These are phyloP conservation scores for Lordiphosa mommai DNA, from an alignment of 1,140 invertebrate species.

Conservation along the genomic window DNA sequence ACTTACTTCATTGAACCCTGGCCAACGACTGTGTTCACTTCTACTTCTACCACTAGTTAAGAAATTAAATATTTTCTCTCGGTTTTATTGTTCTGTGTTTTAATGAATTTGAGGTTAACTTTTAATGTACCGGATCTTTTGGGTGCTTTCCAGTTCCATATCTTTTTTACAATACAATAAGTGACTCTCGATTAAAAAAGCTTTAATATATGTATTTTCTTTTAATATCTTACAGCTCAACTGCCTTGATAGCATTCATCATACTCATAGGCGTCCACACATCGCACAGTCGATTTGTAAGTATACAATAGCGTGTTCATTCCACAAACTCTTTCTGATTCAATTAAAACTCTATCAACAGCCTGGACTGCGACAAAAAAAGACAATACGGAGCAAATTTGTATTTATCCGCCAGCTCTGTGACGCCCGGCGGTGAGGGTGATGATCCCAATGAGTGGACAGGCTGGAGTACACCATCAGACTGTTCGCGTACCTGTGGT, in stretches of 20 bases:
- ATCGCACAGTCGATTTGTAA: slow-evolving; percentile 77
- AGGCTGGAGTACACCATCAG: slow-evolving; percentile 87
- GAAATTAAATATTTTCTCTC: too few species aligned
- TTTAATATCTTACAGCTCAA: slow-evolving; percentile 59
- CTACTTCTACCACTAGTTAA: too few species aligned
- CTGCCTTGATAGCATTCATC: slow-evolving; percentile 78
- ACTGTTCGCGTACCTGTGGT: slow-evolving; percentile 92
- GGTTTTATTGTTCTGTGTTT: too few species aligned
- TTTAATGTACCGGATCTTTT: too few species aligned
- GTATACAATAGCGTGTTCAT: slow-evolving; percentile 18
- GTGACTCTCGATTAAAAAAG: too few species aligned
- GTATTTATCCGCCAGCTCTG: slow-evolving; percentile 84
- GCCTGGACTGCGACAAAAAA: slow-evolving; percentile 85
- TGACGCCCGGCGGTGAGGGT: slow-evolving; percentile 84
- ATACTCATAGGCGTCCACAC: slow-evolving; percentile 54
- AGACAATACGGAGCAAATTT: slow-evolving; percentile 86
- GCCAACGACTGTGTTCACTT: too few species aligned
- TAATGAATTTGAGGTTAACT: too few species aligned
- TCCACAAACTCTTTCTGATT: not conserved
- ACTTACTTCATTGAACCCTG: too few species aligned
- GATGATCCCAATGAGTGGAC: slow-evolving; percentile 82
- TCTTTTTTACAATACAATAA: too few species aligned
- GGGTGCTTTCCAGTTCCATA: too few species aligned
- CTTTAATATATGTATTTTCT: too few species aligned
- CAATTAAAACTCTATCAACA: slow-evolving; percentile 19